phyloP scores from a whole-genome alignment of 1,140 invertebrate species.

The Scylla paramamosain region DNA sequence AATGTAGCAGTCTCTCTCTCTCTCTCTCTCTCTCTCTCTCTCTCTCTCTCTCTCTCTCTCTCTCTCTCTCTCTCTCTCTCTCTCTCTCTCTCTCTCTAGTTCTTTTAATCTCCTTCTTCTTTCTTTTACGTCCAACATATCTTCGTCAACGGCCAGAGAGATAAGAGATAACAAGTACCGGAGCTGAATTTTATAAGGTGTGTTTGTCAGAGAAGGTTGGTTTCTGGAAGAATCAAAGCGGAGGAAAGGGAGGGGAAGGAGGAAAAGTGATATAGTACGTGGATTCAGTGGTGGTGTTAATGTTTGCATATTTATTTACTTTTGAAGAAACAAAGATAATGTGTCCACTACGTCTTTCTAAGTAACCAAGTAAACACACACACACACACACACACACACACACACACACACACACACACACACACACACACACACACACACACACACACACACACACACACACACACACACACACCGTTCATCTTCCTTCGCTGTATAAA shows the following conservation, averaged over 20 bases:
- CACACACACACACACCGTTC: too few species aligned
- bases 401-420: neutral
- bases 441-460: constrained; percentile 11
- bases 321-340: too few species aligned
- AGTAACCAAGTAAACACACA: too few species aligned
- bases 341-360: too few species aligned
- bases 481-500: too few species aligned
- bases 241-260: too few species aligned
- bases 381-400: constrained; percentile 26
- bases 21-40: constrained; percentile 50
- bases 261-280: too few species aligned
- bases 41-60: constrained; percentile 50
- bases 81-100: constrained; percentile 40
- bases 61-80: constrained; percentile 51
- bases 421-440: neutral
- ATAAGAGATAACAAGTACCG: neutral
- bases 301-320: too few species aligned
- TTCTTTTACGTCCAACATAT: neutral
- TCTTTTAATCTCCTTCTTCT: neutral
- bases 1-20: constrained; percentile 4
- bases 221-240: neutral
- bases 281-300: too few species aligned
- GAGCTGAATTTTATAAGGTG: neutral
- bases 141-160: neutral
- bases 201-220: neutral